These are phyloP conservation scores for Pica pica DNA, from an alignment of 2,113 vertebrate genomes.

Conservation along the genomic window DNA sequence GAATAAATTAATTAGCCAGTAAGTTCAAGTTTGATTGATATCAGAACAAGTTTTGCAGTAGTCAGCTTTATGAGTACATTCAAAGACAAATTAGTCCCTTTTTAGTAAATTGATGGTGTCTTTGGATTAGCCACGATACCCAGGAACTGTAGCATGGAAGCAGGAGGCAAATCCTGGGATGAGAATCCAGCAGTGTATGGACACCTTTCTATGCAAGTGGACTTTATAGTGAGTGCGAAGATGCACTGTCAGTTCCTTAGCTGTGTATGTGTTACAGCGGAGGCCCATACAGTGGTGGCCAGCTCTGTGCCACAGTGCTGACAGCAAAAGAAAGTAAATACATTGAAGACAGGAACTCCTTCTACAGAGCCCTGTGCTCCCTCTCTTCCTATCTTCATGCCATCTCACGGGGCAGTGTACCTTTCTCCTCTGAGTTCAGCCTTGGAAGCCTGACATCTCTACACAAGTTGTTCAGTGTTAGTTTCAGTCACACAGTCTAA, in stretches of 20 bases:
- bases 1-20: not conserved
- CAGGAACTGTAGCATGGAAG: not conserved
- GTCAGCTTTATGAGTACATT: not conserved
- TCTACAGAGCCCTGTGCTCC: not conserved
- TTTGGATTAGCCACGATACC: not conserved
- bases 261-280: rapidly evolving
- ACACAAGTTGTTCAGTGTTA: not conserved
- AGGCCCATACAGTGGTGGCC: not conserved
- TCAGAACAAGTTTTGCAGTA: not conserved
- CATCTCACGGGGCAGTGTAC: not conserved
- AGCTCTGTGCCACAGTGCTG: not conserved
- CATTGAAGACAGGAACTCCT: not conserved
- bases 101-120: not conserved
- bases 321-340: not conserved
- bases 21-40: not conserved
- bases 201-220: not conserved
- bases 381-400: rapidly evolving
- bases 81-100: not conserved
- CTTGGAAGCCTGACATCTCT: not conserved
- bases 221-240: not conserved
- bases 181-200: not conserved
- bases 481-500: not conserved
- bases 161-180: not conserved
- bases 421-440: not conserved
- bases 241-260: not conserved